Evolutionary conservation across 2,113 vertebrate genomes (phyloP), one percentile per base, ranked within the genome.

Genomic region (Heliornis fulica): DNA sequence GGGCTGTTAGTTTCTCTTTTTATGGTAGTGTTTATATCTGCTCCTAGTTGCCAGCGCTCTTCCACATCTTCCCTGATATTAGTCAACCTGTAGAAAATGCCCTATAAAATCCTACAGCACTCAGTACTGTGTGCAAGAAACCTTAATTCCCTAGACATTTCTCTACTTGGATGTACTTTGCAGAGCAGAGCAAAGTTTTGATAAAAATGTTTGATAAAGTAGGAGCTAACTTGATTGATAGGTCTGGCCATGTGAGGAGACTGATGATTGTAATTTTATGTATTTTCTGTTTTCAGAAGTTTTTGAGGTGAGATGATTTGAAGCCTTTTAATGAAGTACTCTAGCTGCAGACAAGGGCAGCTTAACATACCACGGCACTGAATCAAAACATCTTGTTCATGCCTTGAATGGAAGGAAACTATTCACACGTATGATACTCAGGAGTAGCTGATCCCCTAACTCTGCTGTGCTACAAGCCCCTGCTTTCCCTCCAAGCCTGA

Each of bases 401-500:
- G 93, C 89, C 94, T 93, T 96, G 91, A 97, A 95, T 96, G 96
- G 96, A 94, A 94, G 89, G 95, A 94, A 96, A 89, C 87, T 96
- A 96, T 94, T 96, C 87, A 95, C 84, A 87, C 48, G 2, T 61
- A n/a, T 61, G 93, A 85, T 96, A 85, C 93, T 87, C 56, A 84
- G 89, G 93, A 94, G 91, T 94, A 94, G 78, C 87, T 91, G 65
- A 78, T 94, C 48, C 84, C 94, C 48, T 12, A 61, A 91, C 74
- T 91, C 31, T 14, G 32, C 75, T 38, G 57, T 45, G 88, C 59
- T 61, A 26, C 90, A 26, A 72, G 75, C 36, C 61, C 40, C 77
- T 38, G 81, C 89, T 87, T 76, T 95, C 0, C 3, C 89, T 91
- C 34, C 4, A 1, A 77, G 38, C 6, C 87, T 46, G 87, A 76